phyloP scores from a whole-genome alignment of 2,888 invertebrate genomes.

The Ferrisia virgata region DNA sequence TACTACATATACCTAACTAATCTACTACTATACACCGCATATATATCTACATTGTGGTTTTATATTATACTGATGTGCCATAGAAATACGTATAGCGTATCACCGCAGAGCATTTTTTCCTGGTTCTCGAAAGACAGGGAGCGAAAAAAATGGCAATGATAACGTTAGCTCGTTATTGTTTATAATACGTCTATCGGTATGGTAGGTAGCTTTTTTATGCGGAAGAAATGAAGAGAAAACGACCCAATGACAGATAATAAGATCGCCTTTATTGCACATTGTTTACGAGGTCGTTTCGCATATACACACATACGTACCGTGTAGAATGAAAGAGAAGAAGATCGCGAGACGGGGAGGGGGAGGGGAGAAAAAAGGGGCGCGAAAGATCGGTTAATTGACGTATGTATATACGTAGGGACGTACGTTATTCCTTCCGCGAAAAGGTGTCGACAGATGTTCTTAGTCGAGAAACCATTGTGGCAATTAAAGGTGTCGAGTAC shows the following conservation, averaged over 20 bases:
- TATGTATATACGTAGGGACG: no score
- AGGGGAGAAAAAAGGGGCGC: not conserved
- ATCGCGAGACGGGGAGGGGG: not conserved
- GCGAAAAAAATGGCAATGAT: no score
- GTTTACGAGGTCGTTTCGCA: not conserved
- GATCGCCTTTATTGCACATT: not conserved
- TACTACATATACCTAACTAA: no score
- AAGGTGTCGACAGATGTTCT: conserved; percentile 37
- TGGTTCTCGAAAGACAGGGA: not conserved
- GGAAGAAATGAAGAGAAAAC: not conserved
- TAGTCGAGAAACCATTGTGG: conserved; percentile 33
- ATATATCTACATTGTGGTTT: no score
- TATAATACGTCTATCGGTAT: not conserved
- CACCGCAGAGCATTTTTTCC: not conserved
- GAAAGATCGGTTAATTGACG: conserved; percentile 25
- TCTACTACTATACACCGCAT: no score
- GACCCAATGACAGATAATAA: not conserved
- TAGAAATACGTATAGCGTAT: not conserved
- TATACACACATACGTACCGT: no score
- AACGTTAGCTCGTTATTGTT: not conserved
- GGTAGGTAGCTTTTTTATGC: no score
- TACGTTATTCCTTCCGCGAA: conserved; percentile 19
- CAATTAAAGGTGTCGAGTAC: conserved; percentile 38
- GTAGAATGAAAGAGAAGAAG: not conserved
- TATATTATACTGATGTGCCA: no score